Conservation (phyloP, 2,113 vertebrate genomes). For the Parotia lawesii region DNA sequence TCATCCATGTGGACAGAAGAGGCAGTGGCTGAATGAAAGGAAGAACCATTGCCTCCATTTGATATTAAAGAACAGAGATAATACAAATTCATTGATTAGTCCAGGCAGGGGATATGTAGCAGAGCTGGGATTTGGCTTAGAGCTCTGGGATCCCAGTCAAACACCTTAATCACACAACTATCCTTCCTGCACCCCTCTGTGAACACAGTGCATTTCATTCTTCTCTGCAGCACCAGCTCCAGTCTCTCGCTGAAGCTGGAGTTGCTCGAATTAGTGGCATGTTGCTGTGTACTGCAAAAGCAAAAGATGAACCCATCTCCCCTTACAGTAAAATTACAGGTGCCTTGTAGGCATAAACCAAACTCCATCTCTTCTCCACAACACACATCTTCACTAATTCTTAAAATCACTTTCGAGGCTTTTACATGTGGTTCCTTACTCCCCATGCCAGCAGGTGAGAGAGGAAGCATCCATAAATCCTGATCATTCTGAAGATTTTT, state of each 20-base stretch:
- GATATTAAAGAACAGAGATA: neutral
- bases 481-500: constrained; percentile 36
- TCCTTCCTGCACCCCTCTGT: neutral
- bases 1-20: neutral
- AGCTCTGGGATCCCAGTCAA: neutral
- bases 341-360: constrained; percentile 2
- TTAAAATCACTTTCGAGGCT: constrained; percentile 48
- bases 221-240: accelerated
- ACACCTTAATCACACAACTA: neutral
- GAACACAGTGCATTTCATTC: neutral
- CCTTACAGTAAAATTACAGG: constrained; percentile 28
- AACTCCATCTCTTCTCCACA: constrained; percentile 8
- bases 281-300: neutral
- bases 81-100: neutral
- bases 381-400: constrained; percentile 21
- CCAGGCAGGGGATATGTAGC: neutral
- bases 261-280: neutral
- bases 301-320: neutral
- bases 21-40: neutral
- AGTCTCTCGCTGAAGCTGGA: neutral
- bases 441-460: constrained; percentile 10
- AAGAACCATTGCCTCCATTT: neutral
- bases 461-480: constrained; percentile 12
- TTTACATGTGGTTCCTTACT: neutral
- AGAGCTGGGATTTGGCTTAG: neutral